A percentile compares a stretch with the other conserved stretches of the same genome.
Conservation (phyloP, 2,888 invertebrate genomes). For the Hydropsyche betteni region DNA sequence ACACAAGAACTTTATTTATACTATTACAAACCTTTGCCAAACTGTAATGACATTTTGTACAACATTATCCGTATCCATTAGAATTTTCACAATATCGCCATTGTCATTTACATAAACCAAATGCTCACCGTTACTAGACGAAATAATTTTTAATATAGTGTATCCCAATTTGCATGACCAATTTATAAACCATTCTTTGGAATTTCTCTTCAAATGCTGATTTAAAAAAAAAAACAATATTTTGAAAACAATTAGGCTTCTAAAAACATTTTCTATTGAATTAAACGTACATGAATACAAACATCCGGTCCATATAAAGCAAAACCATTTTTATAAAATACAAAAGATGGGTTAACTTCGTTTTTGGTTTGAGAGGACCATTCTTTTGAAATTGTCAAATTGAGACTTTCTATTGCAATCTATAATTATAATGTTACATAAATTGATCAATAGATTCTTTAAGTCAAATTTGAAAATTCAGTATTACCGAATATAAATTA, state of each 20-base stretch:
- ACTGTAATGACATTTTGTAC: slow-evolving; percentile 21
- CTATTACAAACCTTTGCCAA: slow-evolving; percentile 42
- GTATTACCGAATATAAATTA: slow-evolving; percentile 59
- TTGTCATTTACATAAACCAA: slow-evolving; percentile 58
- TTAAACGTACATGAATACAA: not conserved
- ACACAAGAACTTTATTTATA: not conserved
- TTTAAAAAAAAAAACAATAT: slow-evolving; percentile 11
- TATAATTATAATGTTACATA: slow-evolving; percentile 51
- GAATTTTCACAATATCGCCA: slow-evolving; percentile 59
- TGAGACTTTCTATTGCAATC: slow-evolving; percentile 61
- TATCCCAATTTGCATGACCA: slow-evolving; percentile 56
- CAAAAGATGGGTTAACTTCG: slow-evolving; percentile 55
- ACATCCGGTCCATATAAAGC: slow-evolving; percentile 61
- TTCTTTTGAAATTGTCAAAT: slow-evolving; percentile 59
- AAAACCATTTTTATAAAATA: slow-evolving; percentile 59
- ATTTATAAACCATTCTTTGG: slow-evolving; percentile 59
- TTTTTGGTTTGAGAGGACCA: slow-evolving; percentile 58
- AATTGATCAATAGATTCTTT: too few relatives aligned
- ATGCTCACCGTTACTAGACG: slow-evolving; percentile 57
- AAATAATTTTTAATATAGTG: slow-evolving; percentile 56
- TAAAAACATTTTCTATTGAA: not conserved
- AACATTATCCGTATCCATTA: slow-evolving; percentile 56
- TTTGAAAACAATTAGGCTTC: not conserved
- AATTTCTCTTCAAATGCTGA: slow-evolving; percentile 59
- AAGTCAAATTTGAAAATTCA: too few relatives aligned